phyloP scores from a whole-genome alignment of 2,888 invertebrate species.

The Noctuana brunneofusca region DNA sequence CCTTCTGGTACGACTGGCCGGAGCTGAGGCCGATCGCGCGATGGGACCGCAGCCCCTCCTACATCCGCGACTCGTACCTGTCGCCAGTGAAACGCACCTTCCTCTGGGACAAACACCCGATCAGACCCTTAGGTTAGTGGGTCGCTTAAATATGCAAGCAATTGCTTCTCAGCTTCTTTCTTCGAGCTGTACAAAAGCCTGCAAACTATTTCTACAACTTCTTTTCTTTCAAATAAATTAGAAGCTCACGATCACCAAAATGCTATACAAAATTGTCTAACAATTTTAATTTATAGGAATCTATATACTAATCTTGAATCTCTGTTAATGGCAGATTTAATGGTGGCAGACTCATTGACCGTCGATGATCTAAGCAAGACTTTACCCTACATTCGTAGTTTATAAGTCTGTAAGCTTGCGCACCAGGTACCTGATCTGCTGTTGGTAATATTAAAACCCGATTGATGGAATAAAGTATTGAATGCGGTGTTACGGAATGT shows the following conservation, averaged over 20 bases:
- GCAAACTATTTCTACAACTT: constrained; percentile 34
- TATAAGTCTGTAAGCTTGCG: constrained; percentile 55
- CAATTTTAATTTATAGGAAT: constrained; percentile 34
- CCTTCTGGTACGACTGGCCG: constrained; percentile 94
- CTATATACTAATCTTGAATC: constrained; percentile 41
- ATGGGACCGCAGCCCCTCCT: constrained; percentile 88
- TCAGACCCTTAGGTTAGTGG: constrained; percentile 94
- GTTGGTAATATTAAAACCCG: constrained; percentile 33
- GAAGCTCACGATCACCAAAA: constrained; percentile 20
- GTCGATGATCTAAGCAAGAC: constrained; percentile 76
- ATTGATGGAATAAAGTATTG: constrained; percentile 23
- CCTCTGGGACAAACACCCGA: constrained; percentile 95
- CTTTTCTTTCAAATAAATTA: constrained; percentile 47
- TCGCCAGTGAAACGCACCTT: constrained; percentile 95
- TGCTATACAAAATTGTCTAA: constrained; percentile 35
- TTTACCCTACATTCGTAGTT: constrained; percentile 78
- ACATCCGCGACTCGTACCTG: constrained; percentile 93
- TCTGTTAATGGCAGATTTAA: constrained; percentile 74
- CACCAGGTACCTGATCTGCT: constrained; percentile 59
- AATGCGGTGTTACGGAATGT: constrained; percentile 29
- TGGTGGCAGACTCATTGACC: constrained; percentile 74
- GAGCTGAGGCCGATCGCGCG: constrained; percentile 90
- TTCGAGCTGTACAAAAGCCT: constrained; percentile 68
- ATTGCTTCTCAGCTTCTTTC: constrained; percentile 51
- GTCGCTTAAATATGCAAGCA: constrained; percentile 66